Conservation (phyloP, 2,113 vertebrate genomes). For the Ivindomyrus marchei region DNA sequence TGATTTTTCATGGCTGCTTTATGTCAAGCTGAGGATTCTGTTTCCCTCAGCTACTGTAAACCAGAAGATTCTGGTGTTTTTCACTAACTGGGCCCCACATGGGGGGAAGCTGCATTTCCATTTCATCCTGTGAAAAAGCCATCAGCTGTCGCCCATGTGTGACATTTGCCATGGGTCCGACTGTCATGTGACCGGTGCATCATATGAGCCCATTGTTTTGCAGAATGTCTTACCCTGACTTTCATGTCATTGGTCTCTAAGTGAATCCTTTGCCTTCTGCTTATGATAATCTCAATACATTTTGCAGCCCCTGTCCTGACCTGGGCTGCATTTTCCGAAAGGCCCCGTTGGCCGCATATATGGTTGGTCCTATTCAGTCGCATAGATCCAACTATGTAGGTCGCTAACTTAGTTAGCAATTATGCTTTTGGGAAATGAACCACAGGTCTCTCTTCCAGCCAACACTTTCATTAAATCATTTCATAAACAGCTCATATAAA, state of each 20-base stretch:
- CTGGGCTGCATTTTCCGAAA: not conserved
- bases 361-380: not conserved
- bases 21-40: not conserved
- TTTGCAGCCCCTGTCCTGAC: not conserved
- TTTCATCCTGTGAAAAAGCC: not conserved
- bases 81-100: not conserved
- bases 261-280: not conserved
- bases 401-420: not conserved
- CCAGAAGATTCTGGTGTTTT: not conserved
- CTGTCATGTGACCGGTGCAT: not conserved
- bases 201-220: not conserved
- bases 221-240: not conserved
- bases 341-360: not conserved
- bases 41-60: not conserved
- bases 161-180: not conserved
- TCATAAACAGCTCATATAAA: constrained; percentile 1
- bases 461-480: not conserved
- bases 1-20: not conserved
- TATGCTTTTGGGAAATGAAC: not conserved
- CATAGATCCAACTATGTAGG: not conserved
- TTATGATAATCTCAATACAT: not conserved
- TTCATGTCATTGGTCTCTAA: not conserved
- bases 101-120: not conserved
- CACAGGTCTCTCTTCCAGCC: not conserved
- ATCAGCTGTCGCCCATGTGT: not conserved